Evolutionary conservation across 2,113 vertebrate genomes (phyloP), one percentile per base, ranked within the genome.

Genomic region (Gallinago media): DNA sequence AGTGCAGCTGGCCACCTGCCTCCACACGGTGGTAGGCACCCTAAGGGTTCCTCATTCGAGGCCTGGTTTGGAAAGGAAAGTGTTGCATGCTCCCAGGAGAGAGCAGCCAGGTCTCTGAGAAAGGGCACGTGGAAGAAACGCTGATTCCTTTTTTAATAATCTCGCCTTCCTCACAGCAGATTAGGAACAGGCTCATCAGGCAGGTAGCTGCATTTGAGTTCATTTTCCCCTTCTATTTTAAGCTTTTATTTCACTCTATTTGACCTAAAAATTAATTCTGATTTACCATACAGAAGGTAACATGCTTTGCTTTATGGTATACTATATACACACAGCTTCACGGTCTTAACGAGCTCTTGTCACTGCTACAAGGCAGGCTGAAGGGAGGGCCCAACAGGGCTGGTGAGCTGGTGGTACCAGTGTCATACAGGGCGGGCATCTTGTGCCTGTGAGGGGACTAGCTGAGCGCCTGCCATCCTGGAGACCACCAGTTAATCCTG

Each of bases 1-100:
- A 76, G 72, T 22, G 34, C 65, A 59, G 46, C 31, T 20, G 46
- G 31, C 77, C n/a, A 25, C 16, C 42, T 44, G 27, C 73, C 44
- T 79, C 50, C 32, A 7, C 18, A 1, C 6, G 7, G n/a, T 26
- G 18, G 18, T n/a, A 49, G 26, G 36, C 0, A 0, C 16, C 42
- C 3, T 29, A 31, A 19, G 4, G 15, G 52, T n/a, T 84, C 92
- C 55, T 58, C 17, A 21, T 77, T 42, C 3, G 4, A 47, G 17
- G 31, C n/a, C 38, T 40, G 16, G 26, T 82, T 52, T 38, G 81
- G 63, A 47, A 38, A 74, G 47, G 8, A 61, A 34, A 23, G 42
- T 52, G 50, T 72, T 36, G 3, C 8, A 27, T 8, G 4, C 56
- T 68, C 73, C 23, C 82, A 47, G 42, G 55, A 71, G 73, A 62